phyloP scores from a whole-genome alignment of 2,888 invertebrate genomes.

The Eristalinus aeneus region DNA sequence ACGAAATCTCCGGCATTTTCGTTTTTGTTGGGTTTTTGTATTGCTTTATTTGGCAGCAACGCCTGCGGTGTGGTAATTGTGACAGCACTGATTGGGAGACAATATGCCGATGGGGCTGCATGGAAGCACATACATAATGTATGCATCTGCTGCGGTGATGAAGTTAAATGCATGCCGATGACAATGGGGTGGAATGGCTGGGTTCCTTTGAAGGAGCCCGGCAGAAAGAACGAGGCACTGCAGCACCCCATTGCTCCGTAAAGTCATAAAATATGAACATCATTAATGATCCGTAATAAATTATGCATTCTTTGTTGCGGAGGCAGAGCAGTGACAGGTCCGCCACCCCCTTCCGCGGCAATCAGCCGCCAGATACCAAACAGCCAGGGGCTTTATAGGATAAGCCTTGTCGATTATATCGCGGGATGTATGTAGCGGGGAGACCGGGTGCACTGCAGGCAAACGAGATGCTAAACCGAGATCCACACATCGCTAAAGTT shows the following conservation, averaged over 20 bases:
- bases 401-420: conserved; percentile 58
- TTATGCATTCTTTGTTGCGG: conserved; percentile 66
- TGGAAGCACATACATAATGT: conserved; percentile 57
- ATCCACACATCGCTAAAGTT: conserved; percentile 59
- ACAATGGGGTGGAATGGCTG: conserved; percentile 45
- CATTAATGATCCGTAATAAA: conserved; percentile 71
- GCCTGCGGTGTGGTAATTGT: conserved; percentile 66
- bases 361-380: conserved; percentile 2
- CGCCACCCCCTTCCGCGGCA: not conserved
- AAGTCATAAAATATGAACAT: conserved; percentile 71
- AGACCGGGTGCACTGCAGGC: not conserved
- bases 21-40: not conserved
- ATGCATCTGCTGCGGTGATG: conserved; percentile 66
- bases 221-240: conserved; percentile 24
- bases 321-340: conserved; percentile 57
- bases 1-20: conserved; percentile 4
- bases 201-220: conserved; percentile 48
- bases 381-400: conserved; percentile 54
- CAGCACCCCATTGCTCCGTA: conserved; percentile 60
- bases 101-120: conserved; percentile 56
- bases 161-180: conserved; percentile 63
- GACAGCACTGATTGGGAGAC: conserved; percentile 63
- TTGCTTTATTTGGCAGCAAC: conserved; percentile 48
- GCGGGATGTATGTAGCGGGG: not conserved
- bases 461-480: conserved; percentile 31